Conservation (phyloP, 2,888 invertebrate species). For the Seira sanloemensis region DNA sequence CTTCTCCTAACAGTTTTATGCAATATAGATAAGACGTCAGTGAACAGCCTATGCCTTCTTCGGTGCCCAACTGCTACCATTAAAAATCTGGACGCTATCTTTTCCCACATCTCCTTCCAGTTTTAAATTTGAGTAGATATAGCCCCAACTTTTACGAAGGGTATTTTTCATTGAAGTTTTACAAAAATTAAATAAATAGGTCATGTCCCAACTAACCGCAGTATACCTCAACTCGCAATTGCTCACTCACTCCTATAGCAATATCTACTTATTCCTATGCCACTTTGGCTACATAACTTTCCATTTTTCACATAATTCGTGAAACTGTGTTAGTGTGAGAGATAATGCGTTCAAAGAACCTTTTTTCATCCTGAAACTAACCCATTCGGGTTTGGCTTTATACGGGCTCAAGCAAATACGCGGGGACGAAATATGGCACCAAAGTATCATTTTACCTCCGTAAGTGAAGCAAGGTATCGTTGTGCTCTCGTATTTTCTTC, state of each 20-base stretch:
- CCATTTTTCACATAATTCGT: not conserved
- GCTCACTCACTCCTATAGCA: not conserved
- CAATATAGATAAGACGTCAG: conserved; percentile 39
- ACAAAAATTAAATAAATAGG: conserved; percentile 29
- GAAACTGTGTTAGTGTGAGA: not conserved
- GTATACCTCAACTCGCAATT: not conserved
- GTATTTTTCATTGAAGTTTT: not conserved
- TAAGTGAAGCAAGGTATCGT: not conserved
- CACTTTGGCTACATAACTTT: not conserved
- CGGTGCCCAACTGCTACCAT: not conserved
- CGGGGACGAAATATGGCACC: conserved; percentile 28
- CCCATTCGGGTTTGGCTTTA: not conserved
- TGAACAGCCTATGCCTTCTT: not conserved
- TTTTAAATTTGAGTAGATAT: not conserved
- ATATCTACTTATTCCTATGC: not conserved
- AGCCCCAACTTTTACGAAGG: not conserved
- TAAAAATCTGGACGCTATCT: not conserved
- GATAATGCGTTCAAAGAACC: not conserved
- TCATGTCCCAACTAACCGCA: conserved; percentile 19
- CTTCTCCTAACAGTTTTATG: conserved; percentile 32
- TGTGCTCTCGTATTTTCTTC: conserved; percentile 35
- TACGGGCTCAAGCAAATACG: not conserved
- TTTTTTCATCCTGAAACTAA: not conserved
- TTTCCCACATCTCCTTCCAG: conserved; percentile 5
- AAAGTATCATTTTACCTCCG: not conserved